These are phyloP conservation scores for Cygnus olor DNA, from an alignment of 2,797 vertebrate genomes.

Conservation along the genomic window DNA sequence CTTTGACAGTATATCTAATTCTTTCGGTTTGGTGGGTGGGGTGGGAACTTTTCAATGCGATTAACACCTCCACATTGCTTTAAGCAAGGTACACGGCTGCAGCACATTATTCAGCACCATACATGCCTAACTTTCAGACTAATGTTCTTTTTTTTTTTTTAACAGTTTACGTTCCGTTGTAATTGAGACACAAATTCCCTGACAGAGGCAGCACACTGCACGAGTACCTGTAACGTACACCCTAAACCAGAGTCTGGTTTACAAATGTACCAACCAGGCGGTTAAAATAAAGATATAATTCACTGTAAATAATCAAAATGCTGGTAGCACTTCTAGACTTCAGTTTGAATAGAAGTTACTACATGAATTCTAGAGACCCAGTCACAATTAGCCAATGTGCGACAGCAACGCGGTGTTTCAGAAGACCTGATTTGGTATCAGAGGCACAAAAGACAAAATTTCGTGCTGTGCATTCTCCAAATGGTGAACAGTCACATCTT, in stretches of 20 bases:
- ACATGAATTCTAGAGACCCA: not conserved
- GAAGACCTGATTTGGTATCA: not conserved
- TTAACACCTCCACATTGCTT: slow-evolving; percentile 68
- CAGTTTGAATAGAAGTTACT: not conserved
- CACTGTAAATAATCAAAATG: slow-evolving; percentile 53
- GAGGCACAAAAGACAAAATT: not conserved
- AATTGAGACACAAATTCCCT: slow-evolving; percentile 60
- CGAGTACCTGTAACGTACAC: slow-evolving; percentile 54
- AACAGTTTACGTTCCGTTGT: slow-evolving; percentile 23
- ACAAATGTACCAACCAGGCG: slow-evolving; percentile 57
- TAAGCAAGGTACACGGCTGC: slow-evolving; percentile 60
- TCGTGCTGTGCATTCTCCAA: not conserved
- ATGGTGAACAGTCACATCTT: not conserved
- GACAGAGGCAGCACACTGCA: slow-evolving; percentile 65
- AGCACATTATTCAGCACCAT: slow-evolving; percentile 61
- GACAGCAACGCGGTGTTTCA: not conserved
- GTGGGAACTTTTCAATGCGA: slow-evolving; percentile 50
- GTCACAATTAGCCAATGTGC: too few relatives aligned
- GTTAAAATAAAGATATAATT: slow-evolving; percentile 65
- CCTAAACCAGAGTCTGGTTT: slow-evolving; percentile 66
- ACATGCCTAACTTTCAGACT: slow-evolving; percentile 53
- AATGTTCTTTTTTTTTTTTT: slow-evolving; percentile 69
- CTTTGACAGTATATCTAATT: slow-evolving; percentile 64
- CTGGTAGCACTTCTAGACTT: slow-evolving; percentile 67
- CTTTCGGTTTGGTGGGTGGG: slow-evolving; percentile 24